Base-by-base conservation (phyloP, 2,113 vertebrate species). In the Dromaius novaehollandiae region DNA sequence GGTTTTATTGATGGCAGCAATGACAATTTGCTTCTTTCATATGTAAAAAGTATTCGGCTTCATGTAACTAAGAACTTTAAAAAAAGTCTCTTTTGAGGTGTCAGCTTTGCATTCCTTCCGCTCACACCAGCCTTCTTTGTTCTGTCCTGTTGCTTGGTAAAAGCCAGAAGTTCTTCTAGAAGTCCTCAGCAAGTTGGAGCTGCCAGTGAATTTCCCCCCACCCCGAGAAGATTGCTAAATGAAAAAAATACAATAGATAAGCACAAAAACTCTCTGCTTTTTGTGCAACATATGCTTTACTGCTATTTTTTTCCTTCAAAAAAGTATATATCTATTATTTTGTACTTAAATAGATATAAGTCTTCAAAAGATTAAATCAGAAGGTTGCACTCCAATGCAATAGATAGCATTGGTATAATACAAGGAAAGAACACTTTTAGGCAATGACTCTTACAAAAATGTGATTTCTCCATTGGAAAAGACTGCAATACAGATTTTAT, bases 21-120 rank as follows among this genome's bases (percentile, higher is more conserved):
- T 88, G 97, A 97, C 88, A 95, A 95, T 96, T 79, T 97, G 88
- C 90, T 90, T 90, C 51, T 97, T 97, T 89, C 44, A 89, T 88
- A 92, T 93, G 97, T 97, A 98, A 98, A 98, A 98, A 96, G 88
- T 97, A 90, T 96, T 97, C 86, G 84, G 87, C 74, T 92, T 97
- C 96, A 91, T 95, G 53, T 87, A 97, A 96, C 36, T 98, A 92
- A 95, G 71, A 96, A 97, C 77, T 97, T 97, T 88, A 76, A 85
- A 96, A 96, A 96, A 97, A 97, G 94, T 96, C 96, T 97, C 69
- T 84, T 64, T n/a, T 88, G 60, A 88, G 60, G 60, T 86, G 42
- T 82, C 93, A 92, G 86, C 87, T 96, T 79, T 68, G 83, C 92
- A 95, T 75, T 96, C 89, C 86, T 97, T 90, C 90, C 90, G 92